Evolutionary conservation across 1,140 invertebrate species (phyloP), one percentile per base, ranked within the genome.

Genomic region (Portunus trituberculatus): DNA sequence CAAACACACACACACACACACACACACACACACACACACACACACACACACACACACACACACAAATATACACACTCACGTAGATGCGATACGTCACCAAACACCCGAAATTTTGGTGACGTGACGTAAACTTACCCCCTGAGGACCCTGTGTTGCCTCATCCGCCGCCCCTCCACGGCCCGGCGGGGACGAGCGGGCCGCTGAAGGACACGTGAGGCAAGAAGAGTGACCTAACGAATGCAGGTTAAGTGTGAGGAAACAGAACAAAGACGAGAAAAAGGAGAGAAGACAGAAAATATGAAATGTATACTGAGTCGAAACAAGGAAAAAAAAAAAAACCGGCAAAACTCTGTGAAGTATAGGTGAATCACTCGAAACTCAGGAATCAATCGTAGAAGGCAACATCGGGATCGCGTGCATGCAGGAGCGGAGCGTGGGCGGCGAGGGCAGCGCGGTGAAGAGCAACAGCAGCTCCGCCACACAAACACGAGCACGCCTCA

Each of bases 211-310:
- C 67, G 67, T n/a, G 20, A n/a, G 25, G 67, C n/a, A 76, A 76
- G 67, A n/a, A 59, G 6, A 76, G n/a, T n/a, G 67, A 25, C 25
- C 16, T n/a, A 76, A 25, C 20, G 67, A n/a, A 76, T 76, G 67
- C 67, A 76, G 67, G 67, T 76, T 76, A n/a, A n/a, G n/a, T 76
- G n/a, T 76, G 67, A 76, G 67, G 67, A 76, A 76, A 76, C 67
- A 76, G 39, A 39, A 39, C 39, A 39, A 39, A 39, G 39, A 39
- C 39, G 52, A 59, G 52, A 59, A 59, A 20, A 59, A 20, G 16
- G 52, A 59, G 52, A 59, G 52, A 59, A 59, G 52, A 59, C 12
- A 2, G 12, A 20, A 59, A 59, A 59, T 12, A 59, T 20, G 52
- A 10, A 20, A 59, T 0, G 16, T 12, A 59, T 12, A 59, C 52